Conservation (phyloP, 2,797 vertebrate species). For the Arremon brunneinucha region DNA sequence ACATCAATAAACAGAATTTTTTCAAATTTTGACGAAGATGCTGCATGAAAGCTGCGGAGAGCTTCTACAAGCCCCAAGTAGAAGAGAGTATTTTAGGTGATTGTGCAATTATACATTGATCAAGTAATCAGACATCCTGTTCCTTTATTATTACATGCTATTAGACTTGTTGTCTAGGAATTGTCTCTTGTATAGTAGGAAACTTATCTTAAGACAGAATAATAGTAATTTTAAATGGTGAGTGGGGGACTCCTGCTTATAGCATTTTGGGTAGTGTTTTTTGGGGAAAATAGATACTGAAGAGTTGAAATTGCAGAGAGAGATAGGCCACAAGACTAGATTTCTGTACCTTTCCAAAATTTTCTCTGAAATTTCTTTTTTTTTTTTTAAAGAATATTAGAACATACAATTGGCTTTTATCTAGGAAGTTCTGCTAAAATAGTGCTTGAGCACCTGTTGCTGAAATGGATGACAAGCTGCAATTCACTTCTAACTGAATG, state of each 20-base stretch:
- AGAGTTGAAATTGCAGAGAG: not conserved
- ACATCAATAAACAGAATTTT: not conserved
- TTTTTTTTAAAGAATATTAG: not conserved
- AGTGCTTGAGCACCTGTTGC: not conserved
- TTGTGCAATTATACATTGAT: not conserved
- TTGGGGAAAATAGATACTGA: not conserved
- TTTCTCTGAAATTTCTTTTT: not conserved
- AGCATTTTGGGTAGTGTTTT: accelerated
- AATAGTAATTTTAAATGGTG: not conserved
- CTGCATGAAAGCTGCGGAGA: not conserved
- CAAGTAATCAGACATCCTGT: not conserved
- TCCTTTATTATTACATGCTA: not conserved
- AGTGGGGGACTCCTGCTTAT: not conserved
- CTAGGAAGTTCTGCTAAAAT: not conserved
- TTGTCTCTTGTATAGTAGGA: not conserved
- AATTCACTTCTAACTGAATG: not conserved
- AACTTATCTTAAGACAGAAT: not conserved
- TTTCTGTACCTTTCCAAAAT: not conserved
- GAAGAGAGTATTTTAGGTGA: not conserved
- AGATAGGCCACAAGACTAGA: not conserved
- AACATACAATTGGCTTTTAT: not conserved
- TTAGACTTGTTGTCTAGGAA: not conserved
- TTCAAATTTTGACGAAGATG: not conserved
- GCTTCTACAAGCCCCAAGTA: not conserved
- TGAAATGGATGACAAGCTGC: not conserved